Evolutionary conservation across 2,888 invertebrate genomes (phyloP).

Genomic region (Drosophila leonis): DNA sequence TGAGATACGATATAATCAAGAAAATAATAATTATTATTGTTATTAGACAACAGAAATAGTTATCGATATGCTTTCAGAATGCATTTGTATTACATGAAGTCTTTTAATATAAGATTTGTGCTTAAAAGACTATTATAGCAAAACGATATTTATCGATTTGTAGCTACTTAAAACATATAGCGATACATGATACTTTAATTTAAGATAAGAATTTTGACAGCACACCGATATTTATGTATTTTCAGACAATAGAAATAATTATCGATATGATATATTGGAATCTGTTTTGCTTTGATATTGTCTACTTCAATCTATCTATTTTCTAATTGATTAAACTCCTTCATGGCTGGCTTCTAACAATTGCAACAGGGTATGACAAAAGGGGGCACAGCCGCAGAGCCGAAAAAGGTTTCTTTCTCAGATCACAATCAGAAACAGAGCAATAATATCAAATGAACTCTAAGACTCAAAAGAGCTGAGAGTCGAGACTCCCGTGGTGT

Average conservation of each 20-base stretch:
- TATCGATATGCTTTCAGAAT: too few species aligned
- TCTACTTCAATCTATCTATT: neutral
- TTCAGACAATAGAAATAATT: neutral
- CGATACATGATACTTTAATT: too few species aligned
- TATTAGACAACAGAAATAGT: too few species aligned
- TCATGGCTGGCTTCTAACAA: neutral
- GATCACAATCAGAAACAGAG: constrained; percentile 68
- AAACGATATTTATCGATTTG: neutral
- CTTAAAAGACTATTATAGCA: too few species aligned
- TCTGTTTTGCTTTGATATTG: neutral
- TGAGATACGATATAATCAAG: too few species aligned
- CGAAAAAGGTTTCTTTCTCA: constrained; percentile 62
- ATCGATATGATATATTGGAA: neutral
- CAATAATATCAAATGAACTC: constrained; percentile 67
- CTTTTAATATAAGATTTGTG: too few species aligned
- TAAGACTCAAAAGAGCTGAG: constrained; percentile 27
- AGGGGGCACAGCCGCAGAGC: constrained; percentile 36
- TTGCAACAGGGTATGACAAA: constrained; percentile 13
- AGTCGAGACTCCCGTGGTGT: constrained; percentile 64
- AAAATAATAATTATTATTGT: too few species aligned
- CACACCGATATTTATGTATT: neutral
- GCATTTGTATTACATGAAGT: too few species aligned
- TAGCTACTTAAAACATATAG: neutral
- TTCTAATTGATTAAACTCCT: constrained; percentile 8
- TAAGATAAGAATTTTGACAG: neutral